These are phyloP conservation scores for Bombylius major DNA, from an alignment of 2,888 invertebrate species.

Conservation along the genomic window DNA sequence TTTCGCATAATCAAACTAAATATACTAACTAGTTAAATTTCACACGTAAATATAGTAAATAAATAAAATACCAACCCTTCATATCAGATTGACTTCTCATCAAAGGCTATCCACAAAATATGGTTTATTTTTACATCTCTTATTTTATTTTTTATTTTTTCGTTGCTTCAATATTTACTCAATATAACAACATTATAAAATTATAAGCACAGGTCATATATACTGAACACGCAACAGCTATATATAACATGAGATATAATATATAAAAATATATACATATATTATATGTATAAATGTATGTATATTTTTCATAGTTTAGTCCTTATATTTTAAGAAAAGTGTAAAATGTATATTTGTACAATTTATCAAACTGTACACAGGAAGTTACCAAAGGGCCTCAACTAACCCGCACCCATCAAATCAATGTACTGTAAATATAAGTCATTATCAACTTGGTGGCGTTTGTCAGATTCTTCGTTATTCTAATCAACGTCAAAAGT, in stretches of 20 bases:
- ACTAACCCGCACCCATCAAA: not conserved
- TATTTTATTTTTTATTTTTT: not conserved
- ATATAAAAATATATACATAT: too few species aligned
- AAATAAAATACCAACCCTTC: conserved; percentile 1
- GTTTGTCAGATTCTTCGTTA: not conserved
- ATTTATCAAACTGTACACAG: conserved; percentile 6
- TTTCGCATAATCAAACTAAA: too few species aligned
- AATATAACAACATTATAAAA: not conserved
- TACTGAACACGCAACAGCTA: conserved; percentile 1
- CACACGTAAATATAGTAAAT: not conserved
- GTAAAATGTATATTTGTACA: conserved; percentile 2
- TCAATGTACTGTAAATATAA: conserved; percentile 2
- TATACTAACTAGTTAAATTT: too few species aligned
- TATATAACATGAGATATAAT: not conserved
- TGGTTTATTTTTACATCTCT: not conserved
- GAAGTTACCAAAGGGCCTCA: not conserved
- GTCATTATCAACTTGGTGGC: not conserved
- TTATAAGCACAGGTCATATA: not conserved
- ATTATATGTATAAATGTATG: too few species aligned
- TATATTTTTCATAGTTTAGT: too few species aligned
- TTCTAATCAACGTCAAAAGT: too few species aligned
- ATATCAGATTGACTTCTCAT: conserved; percentile 1
- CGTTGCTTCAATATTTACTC: not conserved
- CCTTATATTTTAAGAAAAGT: too few species aligned
- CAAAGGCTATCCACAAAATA: not conserved